Base-by-base conservation (phyloP, 2,797 vertebrate genomes). In the Uromys caudimaculatus region DNA sequence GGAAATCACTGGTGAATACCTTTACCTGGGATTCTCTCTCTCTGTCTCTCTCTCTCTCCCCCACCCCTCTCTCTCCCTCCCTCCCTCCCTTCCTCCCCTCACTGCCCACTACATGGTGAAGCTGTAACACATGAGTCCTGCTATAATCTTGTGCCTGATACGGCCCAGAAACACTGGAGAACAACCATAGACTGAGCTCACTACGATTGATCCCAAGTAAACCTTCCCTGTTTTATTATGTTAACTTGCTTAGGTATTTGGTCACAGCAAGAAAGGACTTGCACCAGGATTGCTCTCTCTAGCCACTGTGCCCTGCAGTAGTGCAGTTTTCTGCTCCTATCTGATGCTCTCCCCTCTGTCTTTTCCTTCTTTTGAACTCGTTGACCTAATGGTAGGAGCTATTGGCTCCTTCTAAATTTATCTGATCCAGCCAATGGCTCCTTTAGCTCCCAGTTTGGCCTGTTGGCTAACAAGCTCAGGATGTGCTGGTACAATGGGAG, bases 351-450 rank as follows among this genome's bases (percentile, higher is more conserved):
- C 35, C 9, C 11, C 76, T 29, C 47, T 50, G 29, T 58, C 77
- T 6, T 69, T 64, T 32, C n/a, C 27, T 75, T 23, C 79, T 77
- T 89, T 38, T 17, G 44, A 60, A 60, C 19, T 27, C 56, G 2
- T 86, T 73, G 90, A 35, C 44, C 64, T 67, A 86, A 71, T 71
- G 17, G 27, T 3, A 64, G 77, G 35, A 29, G 41, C n/a, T 60
- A 81, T 54, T 58, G 62, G 60, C 35, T 78, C 41, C 35, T 96
- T 94, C 86, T 85, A 32, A 89, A 88, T 64, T 77, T 64, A 67
- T 82, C 73, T 85, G 9, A 56, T 62, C 71, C 56, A 73, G 38
- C 58, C 79, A 29, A 52, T 29, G 11, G 11, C 24, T 52, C 44
- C 78, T 87, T 44, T 44, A 86, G 58, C 73, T 91, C 38, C 52